Evolutionary conservation across 2,888 invertebrate species (phyloP).

Genomic region (Acanthosepion pharaonis): DNA sequence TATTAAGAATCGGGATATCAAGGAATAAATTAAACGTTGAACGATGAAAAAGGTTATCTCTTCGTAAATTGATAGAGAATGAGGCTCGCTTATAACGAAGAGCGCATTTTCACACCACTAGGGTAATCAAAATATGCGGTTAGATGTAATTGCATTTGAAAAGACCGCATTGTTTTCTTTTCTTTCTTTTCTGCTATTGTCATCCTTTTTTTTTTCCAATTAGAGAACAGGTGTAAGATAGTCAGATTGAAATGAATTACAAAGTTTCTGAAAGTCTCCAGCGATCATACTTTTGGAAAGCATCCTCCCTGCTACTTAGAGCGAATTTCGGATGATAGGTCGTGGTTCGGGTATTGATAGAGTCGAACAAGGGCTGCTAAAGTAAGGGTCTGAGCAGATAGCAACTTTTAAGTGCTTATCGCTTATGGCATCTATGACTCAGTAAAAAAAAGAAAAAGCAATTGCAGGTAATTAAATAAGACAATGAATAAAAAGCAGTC

Average conservation of each 20-base stretch:
- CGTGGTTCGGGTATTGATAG: background rate
- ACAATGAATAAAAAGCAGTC: too few species aligned
- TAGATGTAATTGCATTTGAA: background rate
- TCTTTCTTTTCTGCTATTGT: background rate
- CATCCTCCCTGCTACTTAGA: background rate
- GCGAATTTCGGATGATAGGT: background rate
- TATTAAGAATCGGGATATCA: background rate
- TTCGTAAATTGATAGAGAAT: background rate
- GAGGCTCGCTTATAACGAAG: background rate
- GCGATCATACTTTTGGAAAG: background rate
- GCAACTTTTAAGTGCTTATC: background rate
- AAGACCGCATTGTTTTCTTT: background rate
- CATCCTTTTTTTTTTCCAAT: background rate
- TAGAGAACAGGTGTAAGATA: conserved; percentile 33
- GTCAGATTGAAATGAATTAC: conserved; percentile 9
- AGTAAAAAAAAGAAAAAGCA: background rate
- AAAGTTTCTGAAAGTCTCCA: background rate
- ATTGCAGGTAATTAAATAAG: too few species aligned
- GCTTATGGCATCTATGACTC: background rate
- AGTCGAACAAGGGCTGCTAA: background rate
- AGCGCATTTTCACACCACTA: background rate
- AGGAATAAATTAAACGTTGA: background rate
- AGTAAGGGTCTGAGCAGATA: background rate
- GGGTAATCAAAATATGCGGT: conserved; percentile 21
- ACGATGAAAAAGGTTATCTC: background rate